A percentile compares a stretch with the other conserved stretches of the same genome.
phyloP scores from a whole-genome alignment of 2,888 invertebrate species.

The Euplagia quadripunctaria region DNA sequence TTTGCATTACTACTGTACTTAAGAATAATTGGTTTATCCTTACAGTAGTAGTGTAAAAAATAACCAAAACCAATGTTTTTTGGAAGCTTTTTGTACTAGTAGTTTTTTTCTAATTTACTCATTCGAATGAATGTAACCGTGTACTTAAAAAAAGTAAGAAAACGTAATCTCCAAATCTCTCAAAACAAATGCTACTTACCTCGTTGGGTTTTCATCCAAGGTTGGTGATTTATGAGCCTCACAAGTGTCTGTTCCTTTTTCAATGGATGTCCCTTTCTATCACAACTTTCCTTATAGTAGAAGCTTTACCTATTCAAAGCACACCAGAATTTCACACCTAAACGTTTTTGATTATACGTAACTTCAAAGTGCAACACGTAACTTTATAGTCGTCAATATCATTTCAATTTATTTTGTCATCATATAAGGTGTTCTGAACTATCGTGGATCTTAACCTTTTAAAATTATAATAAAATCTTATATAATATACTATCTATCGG shows the following conservation, averaged over 20 bases:
- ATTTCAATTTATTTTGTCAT: not conserved
- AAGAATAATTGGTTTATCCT: not conserved
- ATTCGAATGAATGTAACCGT: not conserved
- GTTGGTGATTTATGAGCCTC: not conserved
- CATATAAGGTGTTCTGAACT: not conserved
- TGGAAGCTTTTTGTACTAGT: not conserved
- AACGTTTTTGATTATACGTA: not conserved
- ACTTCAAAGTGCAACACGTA: not conserved
- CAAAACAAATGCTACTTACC: not conserved
- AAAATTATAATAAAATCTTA: too few species aligned
- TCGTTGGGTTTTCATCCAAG: not conserved
- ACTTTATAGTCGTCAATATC: not conserved
- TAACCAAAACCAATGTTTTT: not conserved
- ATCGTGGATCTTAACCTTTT: too few species aligned
- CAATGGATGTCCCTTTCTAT: not conserved
- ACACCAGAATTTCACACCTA: not conserved
- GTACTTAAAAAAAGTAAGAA: not conserved
- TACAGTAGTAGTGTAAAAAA: too few species aligned
- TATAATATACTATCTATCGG: too few species aligned
- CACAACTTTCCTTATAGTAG: not conserved
- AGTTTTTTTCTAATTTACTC: not conserved
- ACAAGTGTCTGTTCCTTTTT: not conserved
- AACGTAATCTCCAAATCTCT: not conserved
- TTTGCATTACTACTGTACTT: too few species aligned
- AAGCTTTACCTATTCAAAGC: not conserved